Evolutionary conservation across 2,888 invertebrate species (phyloP).

Genomic region (Tenthredo mesomela): DNA sequence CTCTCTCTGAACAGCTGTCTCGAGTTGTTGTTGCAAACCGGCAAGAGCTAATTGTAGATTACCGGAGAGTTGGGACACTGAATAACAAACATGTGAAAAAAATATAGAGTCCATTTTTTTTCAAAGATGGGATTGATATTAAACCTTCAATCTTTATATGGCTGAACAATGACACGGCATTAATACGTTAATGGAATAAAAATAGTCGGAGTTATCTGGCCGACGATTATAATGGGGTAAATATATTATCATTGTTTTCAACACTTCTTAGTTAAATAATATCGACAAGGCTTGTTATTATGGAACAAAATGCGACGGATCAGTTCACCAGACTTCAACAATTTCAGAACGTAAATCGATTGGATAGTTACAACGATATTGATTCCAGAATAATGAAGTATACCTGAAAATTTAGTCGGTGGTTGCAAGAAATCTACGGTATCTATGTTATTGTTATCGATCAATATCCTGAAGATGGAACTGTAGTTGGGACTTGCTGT

Average conservation of each 20-base stretch:
- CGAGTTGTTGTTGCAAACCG: slow-evolving; percentile 84
- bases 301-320: neutral
- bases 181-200: slow-evolving; percentile 26
- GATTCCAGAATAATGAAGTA: slow-evolving; percentile 36
- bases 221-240: neutral
- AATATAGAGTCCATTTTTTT: slow-evolving; percentile 17
- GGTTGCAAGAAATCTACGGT: slow-evolving; percentile 75
- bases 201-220: slow-evolving; percentile 27
- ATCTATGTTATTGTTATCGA: slow-evolving; percentile 81
- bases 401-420: slow-evolving; percentile 73
- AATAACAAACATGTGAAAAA: slow-evolving; percentile 49
- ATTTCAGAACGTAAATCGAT: slow-evolving; percentile 7
- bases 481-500: slow-evolving; percentile 85
- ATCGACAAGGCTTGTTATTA: neutral
- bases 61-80: slow-evolving; percentile 78
- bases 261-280: neutral
- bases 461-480: slow-evolving; percentile 85
- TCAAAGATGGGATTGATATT: neutral
- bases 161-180: neutral
- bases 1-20: slow-evolving; percentile 85
- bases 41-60: slow-evolving; percentile 81
- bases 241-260: slow-evolving; percentile 34
- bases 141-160: neutral
- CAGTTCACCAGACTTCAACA: neutral
- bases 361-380: neutral